A percentile compares a stretch with the other conserved stretches of the same genome.
Conservation (phyloP, 2,797 vertebrate genomes). For the Ciconia nigra region DNA sequence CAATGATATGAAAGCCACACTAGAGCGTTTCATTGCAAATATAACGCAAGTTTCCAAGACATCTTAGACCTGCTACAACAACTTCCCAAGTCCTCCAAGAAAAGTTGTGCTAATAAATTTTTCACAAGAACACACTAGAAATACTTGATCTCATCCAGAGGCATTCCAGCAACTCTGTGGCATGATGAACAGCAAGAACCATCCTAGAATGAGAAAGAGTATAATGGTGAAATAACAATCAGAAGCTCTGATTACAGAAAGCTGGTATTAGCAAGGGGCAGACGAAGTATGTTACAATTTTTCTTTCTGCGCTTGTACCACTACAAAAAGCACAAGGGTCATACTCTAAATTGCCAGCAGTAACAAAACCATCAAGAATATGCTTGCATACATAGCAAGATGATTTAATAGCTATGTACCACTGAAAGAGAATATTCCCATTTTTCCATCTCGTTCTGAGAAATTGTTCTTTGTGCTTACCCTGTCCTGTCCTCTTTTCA, state of each 20-base stretch:
- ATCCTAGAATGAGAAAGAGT: background rate
- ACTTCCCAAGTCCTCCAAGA: background rate
- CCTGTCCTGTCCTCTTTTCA: background rate
- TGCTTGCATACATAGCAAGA: background rate
- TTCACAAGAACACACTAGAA: background rate
- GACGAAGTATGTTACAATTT: background rate
- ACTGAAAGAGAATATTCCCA: background rate
- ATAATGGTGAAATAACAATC: background rate
- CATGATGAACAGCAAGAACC: background rate
- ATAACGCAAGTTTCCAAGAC: background rate
- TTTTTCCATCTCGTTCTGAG: background rate
- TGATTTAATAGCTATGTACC: background rate
- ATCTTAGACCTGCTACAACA: background rate
- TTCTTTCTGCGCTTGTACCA: background rate
- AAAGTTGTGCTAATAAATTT: background rate
- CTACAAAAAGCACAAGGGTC: background rate
- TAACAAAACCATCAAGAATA: background rate
- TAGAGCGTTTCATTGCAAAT: background rate
- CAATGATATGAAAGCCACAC: background rate
- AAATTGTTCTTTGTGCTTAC: background rate
- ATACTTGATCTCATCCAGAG: background rate
- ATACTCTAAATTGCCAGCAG: background rate
- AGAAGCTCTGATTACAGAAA: background rate
- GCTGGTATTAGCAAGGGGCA: background rate
- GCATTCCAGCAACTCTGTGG: background rate